These are phyloP conservation scores for Tetramorium simillimum DNA, from an alignment of 1,140 invertebrate species.

Conservation along the genomic window DNA sequence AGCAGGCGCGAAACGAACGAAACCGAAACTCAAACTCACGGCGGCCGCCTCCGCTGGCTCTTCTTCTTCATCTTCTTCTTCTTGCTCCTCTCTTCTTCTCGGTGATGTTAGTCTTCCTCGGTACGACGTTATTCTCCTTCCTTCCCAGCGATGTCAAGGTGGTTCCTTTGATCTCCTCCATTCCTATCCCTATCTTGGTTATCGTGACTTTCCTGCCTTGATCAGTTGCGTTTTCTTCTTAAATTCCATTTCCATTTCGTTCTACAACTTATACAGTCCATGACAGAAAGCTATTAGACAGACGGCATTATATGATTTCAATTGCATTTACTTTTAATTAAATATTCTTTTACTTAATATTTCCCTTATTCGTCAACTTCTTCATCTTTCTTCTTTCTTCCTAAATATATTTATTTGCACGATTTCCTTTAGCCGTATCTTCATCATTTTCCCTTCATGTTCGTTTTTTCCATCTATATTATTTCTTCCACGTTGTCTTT, in stretches of 20 bases:
- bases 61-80: slow-evolving; percentile 46
- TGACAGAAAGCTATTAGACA: slow-evolving; percentile 3
- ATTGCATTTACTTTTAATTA: neutral
- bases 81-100: slow-evolving; percentile 23
- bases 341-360: neutral
- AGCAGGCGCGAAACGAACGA: slow-evolving; percentile 77
- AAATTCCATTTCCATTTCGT: slow-evolving; percentile 1
- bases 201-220: slow-evolving; percentile 13
- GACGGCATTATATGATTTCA: neutral
- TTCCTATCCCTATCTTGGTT: slow-evolving; percentile 18
- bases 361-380: neutral
- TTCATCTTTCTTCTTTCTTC: neutral
- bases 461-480: neutral
- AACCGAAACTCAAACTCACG: slow-evolving; percentile 76
- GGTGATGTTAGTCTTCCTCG: slow-evolving; percentile 32
- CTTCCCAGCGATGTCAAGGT: slow-evolving; percentile 6
- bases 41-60: slow-evolving; percentile 53
- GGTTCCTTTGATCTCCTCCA: slow-evolving; percentile 22
- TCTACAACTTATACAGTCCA: neutral
- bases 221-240: slow-evolving; percentile 20
- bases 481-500: neutral
- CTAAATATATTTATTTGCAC: neutral
- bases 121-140: slow-evolving; percentile 17
- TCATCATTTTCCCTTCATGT: slow-evolving; percentile 2
- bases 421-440: neutral